These are phyloP conservation scores for Biston stratarius DNA, from an alignment of 2,888 invertebrate species.

Conservation along the genomic window DNA sequence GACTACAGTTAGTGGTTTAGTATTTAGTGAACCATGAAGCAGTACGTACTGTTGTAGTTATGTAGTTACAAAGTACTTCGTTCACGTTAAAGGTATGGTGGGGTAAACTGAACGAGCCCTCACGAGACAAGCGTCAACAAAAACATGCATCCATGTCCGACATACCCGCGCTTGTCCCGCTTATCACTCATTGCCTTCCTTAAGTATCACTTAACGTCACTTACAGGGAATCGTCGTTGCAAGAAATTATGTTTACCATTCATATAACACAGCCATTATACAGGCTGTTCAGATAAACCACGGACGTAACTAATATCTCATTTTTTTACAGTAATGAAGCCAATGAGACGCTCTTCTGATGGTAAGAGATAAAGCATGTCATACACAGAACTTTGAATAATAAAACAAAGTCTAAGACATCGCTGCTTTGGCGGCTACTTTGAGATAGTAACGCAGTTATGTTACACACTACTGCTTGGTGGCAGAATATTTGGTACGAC, in stretches of 20 bases:
- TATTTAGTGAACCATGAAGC: not conserved
- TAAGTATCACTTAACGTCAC: conserved; percentile 19
- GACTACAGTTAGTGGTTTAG: no score
- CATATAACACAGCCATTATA: not conserved
- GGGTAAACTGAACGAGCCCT: not conserved
- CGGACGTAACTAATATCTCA: no score
- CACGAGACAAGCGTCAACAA: not conserved
- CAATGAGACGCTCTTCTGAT: no score
- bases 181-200: conserved; percentile 18
- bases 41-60: not conserved
- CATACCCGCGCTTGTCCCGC: not conserved
- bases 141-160: conserved; percentile 4
- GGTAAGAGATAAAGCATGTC: no score
- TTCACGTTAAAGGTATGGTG: not conserved
- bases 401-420: no score
- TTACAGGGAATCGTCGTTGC: conserved; percentile 17
- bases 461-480: no score
- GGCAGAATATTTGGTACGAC: no score
- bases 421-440: no score
- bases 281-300: no score
- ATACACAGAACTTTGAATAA: no score
- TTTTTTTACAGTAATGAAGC: no score
- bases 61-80: not conserved
- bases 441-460: no score
- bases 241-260: conserved; percentile 21